A percentile compares a stretch with the other conserved stretches of the same genome.
phyloP scores from a whole-genome alignment of 2,113 vertebrate species.

The Pycnonotus jocosus region DNA sequence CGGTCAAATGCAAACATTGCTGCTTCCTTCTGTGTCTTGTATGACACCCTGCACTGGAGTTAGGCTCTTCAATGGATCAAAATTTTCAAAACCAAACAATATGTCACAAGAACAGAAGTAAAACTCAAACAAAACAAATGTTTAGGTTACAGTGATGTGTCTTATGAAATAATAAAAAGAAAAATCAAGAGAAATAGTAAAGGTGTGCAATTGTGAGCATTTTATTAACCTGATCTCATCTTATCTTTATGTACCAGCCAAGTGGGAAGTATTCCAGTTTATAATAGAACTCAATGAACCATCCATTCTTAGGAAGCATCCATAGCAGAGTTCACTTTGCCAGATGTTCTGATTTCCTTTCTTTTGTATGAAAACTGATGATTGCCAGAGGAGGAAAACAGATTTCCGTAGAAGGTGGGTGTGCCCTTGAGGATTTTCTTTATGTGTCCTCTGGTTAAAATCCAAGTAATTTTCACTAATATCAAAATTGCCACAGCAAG shows the following conservation, averaged over 20 bases:
- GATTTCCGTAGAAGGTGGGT: neutral
- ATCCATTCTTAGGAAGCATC: neutral
- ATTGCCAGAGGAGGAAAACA: neutral
- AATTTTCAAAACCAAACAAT: neutral
- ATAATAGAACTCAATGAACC: neutral
- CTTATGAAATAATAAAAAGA: neutral
- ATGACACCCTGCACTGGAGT: neutral
- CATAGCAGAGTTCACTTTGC: neutral
- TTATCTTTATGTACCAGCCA: neutral
- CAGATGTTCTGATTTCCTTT: conserved; percentile 45
- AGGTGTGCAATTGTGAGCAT: neutral
- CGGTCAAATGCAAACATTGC: neutral
- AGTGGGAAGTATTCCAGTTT: neutral
- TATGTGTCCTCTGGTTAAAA: neutral
- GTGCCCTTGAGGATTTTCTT: neutral
- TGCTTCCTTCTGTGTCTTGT: neutral
- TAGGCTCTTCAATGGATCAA: neutral
- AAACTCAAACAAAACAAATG: neutral
- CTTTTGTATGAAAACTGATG: neutral
- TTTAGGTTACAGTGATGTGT: neutral
- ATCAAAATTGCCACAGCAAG: neutral
- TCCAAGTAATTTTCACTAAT: neutral
- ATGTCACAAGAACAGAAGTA: neutral
- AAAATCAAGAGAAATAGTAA: neutral
- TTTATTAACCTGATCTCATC: neutral